A percentile compares a stretch with the other conserved stretches of the same genome.
Evolutionary conservation across 2,888 invertebrate species (phyloP).

Genomic region (Apamea anceps): DNA sequence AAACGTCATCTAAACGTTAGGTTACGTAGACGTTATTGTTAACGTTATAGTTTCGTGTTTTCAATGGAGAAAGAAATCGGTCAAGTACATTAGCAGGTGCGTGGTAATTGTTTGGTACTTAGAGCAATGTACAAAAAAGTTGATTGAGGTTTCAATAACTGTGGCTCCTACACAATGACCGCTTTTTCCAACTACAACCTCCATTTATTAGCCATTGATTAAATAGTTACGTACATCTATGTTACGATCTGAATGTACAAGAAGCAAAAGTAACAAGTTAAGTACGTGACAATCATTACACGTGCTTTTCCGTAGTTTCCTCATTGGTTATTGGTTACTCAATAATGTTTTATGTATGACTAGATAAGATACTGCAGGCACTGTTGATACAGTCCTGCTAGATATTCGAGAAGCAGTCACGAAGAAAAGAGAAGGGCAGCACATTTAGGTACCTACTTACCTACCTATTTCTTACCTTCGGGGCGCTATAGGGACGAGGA

Average conservation of each 20-base stretch:
- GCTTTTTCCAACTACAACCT: constrained; percentile 7
- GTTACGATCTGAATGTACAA: not conserved
- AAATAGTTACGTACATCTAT: not conserved
- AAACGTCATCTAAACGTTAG: constrained; percentile 49
- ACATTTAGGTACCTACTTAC: not conserved
- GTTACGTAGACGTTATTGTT: constrained; percentile 60
- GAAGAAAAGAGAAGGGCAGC: not conserved
- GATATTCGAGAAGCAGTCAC: not conserved
- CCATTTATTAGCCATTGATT: constrained; percentile 34
- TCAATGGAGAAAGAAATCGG: constrained; percentile 48
- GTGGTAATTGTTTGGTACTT: constrained; percentile 43
- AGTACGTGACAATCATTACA: not conserved
- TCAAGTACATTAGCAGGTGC: constrained; percentile 49
- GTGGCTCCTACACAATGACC: constrained; percentile 27
- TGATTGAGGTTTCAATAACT: constrained; percentile 19
- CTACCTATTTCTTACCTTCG: not conserved
- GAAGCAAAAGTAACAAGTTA: constrained; percentile 7
- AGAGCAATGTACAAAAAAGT: constrained; percentile 15
- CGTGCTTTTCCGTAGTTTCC: constrained; percentile 11
- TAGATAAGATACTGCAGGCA: not conserved
- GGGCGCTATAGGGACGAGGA: too few relatives aligned
- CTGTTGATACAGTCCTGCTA: not conserved
- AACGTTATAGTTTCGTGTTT: constrained; percentile 34
- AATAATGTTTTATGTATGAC: constrained; percentile 15
- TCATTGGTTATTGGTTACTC: constrained; percentile 6